Evolutionary conservation across 2,888 invertebrate species (phyloP), one percentile per base, ranked within the genome.

Genomic region (Athrips mouffetella): DNA sequence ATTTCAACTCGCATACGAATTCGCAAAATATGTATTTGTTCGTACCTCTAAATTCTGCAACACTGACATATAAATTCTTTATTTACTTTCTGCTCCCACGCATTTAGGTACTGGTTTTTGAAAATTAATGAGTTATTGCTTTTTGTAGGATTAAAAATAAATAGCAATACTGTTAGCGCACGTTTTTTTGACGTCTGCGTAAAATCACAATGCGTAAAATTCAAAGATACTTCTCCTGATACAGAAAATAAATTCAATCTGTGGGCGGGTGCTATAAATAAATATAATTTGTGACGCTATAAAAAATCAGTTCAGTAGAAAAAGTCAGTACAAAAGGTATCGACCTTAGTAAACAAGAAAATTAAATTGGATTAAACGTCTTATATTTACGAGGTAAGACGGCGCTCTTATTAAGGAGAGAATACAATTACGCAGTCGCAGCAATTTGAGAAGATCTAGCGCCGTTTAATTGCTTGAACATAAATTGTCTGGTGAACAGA

Each of bases 341-440:
- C 51, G 47, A 60, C 60, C 69, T 71, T 67, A 67, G 73, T 73
- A 75, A 77, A 77, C 74, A 78, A 75, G 67, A 70, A 76, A 79
- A 77, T 77, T 69, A 73, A 77, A 74, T 62, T 63, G 64, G 73
- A 78, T 79, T 70, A 77, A 78, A 67, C 62, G 67, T 68, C 73
- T 78, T 77, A 73, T 78, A 76, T 80, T 78, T 78, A 77, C 76
- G 77, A 78, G 71, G 73, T 73, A 74, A 77, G 70, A 69, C 68
- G 72, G 67, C 72, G 65, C 70, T 76, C 69, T 77, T 76, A 78
- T 73, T 78, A 78, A 76, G 70, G 67, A 67, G 66, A 50, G 69
- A 79, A 79, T 77, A 82, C 80, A 80, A 82, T 82, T 82, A 80
- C 76, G 71, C 76, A 76, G 72, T 76, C 66, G 71, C 71, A 76